Percentiles rank a stretch among this genome's conserved stretches.
Evolutionary conservation across 2,797 vertebrate species (phyloP).

Genomic region (Antrozous pallidus): DNA sequence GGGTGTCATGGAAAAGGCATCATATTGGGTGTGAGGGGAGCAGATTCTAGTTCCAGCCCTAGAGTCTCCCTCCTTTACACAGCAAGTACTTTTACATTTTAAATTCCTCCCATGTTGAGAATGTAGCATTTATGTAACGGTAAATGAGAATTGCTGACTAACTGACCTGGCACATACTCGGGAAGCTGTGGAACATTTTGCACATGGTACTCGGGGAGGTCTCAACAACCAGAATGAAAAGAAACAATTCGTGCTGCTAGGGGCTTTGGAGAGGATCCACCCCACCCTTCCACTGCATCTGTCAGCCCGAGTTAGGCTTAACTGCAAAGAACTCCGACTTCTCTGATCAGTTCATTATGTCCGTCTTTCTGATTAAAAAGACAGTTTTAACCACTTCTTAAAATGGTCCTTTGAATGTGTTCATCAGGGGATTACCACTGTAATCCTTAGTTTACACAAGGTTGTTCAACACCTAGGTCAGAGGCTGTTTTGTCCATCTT

Average conservation of each 20-base stretch:
- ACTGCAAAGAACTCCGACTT: not conserved
- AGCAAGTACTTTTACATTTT: not conserved
- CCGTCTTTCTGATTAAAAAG: not conserved
- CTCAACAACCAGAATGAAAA: not conserved
- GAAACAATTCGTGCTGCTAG: not conserved
- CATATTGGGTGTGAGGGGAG: not conserved
- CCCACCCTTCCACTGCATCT: too few species aligned
- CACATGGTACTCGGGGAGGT: not conserved
- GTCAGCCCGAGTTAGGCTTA: not conserved
- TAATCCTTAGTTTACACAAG: not conserved
- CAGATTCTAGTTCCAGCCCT: not conserved
- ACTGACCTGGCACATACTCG: not conserved
- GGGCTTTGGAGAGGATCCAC: not conserved
- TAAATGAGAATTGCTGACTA: slow-evolving; percentile 52
- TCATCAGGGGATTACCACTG: not conserved
- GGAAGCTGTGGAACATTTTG: not conserved
- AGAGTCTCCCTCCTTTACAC: not conserved
- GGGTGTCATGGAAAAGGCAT: not conserved
- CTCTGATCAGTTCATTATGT: not conserved
- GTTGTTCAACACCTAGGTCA: not conserved
- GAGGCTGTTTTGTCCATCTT: not conserved
- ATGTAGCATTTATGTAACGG: not conserved
- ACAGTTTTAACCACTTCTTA: not conserved
- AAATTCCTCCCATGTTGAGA: slow-evolving; percentile 41
- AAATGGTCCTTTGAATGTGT: not conserved